phyloP scores from a whole-genome alignment of 2,888 invertebrate genomes.

The Drosophila lutescens region DNA sequence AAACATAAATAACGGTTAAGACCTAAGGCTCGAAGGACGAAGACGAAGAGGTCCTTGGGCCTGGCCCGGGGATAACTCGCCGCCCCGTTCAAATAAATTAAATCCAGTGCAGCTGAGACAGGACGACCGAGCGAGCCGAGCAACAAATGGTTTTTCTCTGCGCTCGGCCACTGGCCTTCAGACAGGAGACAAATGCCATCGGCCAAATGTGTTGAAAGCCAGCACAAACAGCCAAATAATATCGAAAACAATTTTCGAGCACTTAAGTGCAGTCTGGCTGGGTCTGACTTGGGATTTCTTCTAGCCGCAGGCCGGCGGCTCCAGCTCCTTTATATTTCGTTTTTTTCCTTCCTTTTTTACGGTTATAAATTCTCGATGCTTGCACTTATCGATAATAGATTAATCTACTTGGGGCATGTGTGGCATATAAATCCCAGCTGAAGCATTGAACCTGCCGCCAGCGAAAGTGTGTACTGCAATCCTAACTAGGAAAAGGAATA shows the following conservation, averaged over 20 bases:
- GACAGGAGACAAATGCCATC: slow-evolving; percentile 74
- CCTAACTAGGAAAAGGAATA: no score
- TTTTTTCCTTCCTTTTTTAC: slow-evolving; percentile 58
- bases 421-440: slow-evolving; percentile 62
- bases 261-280: slow-evolving; percentile 78
- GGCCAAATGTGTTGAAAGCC: slow-evolving; percentile 78
- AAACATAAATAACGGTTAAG: slow-evolving; percentile 78
- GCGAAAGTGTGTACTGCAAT: background rate
- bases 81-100: slow-evolving; percentile 72
- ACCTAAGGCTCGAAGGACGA: slow-evolving; percentile 25
- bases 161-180: slow-evolving; percentile 68
- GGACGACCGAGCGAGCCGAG: slow-evolving; percentile 45
- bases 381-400: slow-evolving; percentile 81
- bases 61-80: slow-evolving; percentile 41
- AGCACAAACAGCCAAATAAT: slow-evolving; percentile 70
- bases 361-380: slow-evolving; percentile 78
- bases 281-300: slow-evolving; percentile 53
- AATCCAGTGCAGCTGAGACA: slow-evolving; percentile 73
- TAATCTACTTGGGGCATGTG: slow-evolving; percentile 79
- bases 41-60: slow-evolving; percentile 6
- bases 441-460: slow-evolving; percentile 26
- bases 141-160: slow-evolving; percentile 81
- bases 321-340: slow-evolving; percentile 29
- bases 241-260: slow-evolving; percentile 82
- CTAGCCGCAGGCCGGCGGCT: slow-evolving; percentile 57